Conservation (phyloP, 1,140 invertebrate species). For the Oncopodura yosiiana region DNA sequence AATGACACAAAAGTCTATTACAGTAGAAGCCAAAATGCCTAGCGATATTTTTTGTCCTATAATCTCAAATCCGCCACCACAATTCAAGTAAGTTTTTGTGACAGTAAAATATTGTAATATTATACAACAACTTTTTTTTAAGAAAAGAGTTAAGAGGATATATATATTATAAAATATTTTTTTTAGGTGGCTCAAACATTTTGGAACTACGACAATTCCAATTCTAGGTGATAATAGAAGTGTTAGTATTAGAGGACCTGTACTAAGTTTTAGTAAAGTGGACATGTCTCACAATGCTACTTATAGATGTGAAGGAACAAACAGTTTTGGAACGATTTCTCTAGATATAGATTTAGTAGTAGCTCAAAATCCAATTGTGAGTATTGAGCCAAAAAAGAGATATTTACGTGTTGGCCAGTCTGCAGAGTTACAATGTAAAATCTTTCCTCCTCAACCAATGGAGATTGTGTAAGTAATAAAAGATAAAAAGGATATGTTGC, state of each 20-base stretch:
- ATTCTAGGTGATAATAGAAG: background rate
- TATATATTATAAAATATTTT: background rate
- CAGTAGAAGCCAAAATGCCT: too few relatives aligned
- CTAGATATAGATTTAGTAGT: conserved; percentile 48
- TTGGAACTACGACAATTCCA: background rate
- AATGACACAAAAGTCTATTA: too few relatives aligned
- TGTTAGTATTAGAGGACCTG: conserved; percentile 16
- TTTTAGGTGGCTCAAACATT: conserved; percentile 6
- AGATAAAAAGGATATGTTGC: background rate
- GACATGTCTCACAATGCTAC: conserved; percentile 34
- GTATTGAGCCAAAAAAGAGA: conserved; percentile 47
- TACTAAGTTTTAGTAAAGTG: conserved; percentile 19
- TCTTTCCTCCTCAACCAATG: conserved; percentile 3
- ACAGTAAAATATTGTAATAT: too few relatives aligned
- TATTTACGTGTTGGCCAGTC: conserved; percentile 47
- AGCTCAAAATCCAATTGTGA: conserved; percentile 44
- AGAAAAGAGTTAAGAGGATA: too few relatives aligned
- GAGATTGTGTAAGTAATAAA: conserved; percentile 4
- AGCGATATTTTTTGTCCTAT: too few relatives aligned
- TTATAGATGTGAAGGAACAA: conserved; percentile 50
- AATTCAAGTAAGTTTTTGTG: too few relatives aligned
- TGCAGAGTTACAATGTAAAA: conserved; percentile 46
- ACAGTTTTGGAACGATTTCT: conserved; percentile 50
- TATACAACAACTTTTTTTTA: too few relatives aligned
- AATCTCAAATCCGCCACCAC: too few relatives aligned